A percentile compares a stretch with the other conserved stretches of the same genome.
These are phyloP conservation scores for Drosophila lacteicornis DNA, from an alignment of 1,140 invertebrate species.

Conservation along the genomic window DNA sequence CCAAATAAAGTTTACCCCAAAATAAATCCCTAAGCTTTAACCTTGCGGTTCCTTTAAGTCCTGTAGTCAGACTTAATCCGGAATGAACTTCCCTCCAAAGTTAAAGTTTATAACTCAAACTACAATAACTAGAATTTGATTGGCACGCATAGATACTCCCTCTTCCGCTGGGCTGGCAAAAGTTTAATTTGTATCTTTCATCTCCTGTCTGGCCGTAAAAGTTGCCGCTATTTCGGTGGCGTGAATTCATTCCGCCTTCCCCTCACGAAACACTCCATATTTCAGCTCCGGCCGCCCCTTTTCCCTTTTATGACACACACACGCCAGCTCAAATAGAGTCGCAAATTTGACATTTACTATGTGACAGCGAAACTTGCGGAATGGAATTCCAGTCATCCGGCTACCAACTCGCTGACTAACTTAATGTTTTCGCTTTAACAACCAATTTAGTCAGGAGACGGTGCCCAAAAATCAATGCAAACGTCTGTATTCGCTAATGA, in stretches of 20 bases:
- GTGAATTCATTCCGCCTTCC: not conserved
- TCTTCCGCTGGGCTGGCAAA: constrained; percentile 22
- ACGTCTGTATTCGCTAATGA: constrained; percentile 39
- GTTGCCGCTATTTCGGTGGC: constrained; percentile 9
- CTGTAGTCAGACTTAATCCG: not conserved
- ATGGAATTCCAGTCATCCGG: constrained; percentile 30
- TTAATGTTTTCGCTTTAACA: constrained; percentile 56
- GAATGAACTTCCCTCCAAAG: not conserved
- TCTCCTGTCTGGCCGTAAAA: constrained; percentile 34
- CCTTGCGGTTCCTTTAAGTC: not conserved
- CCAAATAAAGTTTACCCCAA: not conserved
- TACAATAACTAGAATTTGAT: constrained; percentile 30
- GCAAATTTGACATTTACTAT: constrained; percentile 44
- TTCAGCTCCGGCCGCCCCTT: not conserved
- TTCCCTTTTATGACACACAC: constrained; percentile 10
- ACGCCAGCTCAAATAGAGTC: constrained; percentile 22
- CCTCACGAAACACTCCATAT: not conserved
- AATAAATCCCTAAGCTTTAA: not conserved
- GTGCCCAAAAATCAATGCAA: constrained; percentile 41
- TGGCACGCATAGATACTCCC: constrained; percentile 5
- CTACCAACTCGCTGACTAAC: constrained; percentile 43
- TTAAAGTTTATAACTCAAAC: not conserved
- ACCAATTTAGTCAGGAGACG: constrained; percentile 38
- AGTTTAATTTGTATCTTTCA: constrained; percentile 46
- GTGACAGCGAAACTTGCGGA: constrained; percentile 41